Conservation (phyloP, 1,140 invertebrate species). For the Leptonema lineaticorne region DNA sequence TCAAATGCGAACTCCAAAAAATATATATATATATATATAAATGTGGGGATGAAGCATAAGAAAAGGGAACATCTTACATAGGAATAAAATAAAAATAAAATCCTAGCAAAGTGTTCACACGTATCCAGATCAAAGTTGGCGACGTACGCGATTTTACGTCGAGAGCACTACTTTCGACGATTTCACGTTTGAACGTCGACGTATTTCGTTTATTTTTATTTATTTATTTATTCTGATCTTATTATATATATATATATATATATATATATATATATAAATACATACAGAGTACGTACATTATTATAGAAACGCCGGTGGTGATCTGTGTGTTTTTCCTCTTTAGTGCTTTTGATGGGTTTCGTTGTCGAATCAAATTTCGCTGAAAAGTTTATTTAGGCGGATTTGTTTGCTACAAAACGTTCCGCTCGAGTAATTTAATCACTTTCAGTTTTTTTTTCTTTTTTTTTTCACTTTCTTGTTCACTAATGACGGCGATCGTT, state of each 20-base stretch:
- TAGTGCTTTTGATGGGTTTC: conserved; percentile 5
- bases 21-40: too few relatives aligned
- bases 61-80: neutral
- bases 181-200: too few relatives aligned
- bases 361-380: conserved; percentile 12
- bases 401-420: conserved; percentile 10
- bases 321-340: conserved; percentile 3
- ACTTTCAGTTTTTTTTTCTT: neutral
- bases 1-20: neutral
- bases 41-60: too few relatives aligned
- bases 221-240: neutral
- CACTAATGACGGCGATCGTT: too few relatives aligned
- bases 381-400: conserved; percentile 9
- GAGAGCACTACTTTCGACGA: too few relatives aligned
- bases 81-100: neutral
- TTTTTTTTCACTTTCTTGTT: too few relatives aligned
- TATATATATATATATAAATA: neutral
- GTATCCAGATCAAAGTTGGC: neutral
- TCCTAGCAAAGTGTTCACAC: neutral
- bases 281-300: too few relatives aligned
- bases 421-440: neutral
- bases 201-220: too few relatives aligned
- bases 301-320: too few relatives aligned
- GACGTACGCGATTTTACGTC: too few relatives aligned
- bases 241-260: neutral